Base-by-base conservation (phyloP, 2,888 invertebrate genomes). In the Hypolimnas misippus region DNA sequence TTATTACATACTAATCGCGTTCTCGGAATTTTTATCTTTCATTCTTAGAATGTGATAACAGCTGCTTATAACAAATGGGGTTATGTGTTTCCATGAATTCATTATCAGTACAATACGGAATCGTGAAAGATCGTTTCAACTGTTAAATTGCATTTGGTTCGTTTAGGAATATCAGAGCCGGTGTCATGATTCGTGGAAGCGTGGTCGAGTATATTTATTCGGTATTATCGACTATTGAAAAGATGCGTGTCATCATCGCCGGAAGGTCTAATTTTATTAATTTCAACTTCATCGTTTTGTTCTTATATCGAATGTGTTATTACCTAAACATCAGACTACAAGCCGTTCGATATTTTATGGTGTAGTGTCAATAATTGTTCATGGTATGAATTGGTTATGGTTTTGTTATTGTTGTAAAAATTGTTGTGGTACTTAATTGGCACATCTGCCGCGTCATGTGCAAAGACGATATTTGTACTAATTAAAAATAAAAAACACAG, bases 1-100 rank as follows among this genome's bases (percentile, higher is more conserved):
- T 69, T 65, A 65, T 65, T 65, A 65, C 58, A 61, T 61, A 62
- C 55, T 62, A 59, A 58, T 66, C 52, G 62, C 16, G n/a, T 70
- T 69, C 70, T 61, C 31, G 50, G 65, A 64, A 69, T 66, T 62
- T 66, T 65, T 65, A 67, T 70, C 62, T 69, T 54, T 63, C 57
- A 62, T 70, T 69, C 65, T 62, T 51, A 56, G 70, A 66, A 70
- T 49, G 50, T 57, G 61, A 62, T 69, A 69, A 54, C 46, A 63
- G 51, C 52, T 54, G 40, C 40, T 60, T 46, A 52, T 60, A 57
- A 54, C 17, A 53, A 61, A 56, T 52, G 49, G 54, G 46, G 42
- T 40, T 55, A 60, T 49, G 31, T 58, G 49, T 49, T 66, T 62
- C 66, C 16, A 29, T 64, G 66, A 58, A 66, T 31, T 8, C 50